Evolutionary conservation across 2,797 vertebrate species (phyloP), one percentile per base, ranked within the genome.

Genomic region (Sebastolobus alascanus): DNA sequence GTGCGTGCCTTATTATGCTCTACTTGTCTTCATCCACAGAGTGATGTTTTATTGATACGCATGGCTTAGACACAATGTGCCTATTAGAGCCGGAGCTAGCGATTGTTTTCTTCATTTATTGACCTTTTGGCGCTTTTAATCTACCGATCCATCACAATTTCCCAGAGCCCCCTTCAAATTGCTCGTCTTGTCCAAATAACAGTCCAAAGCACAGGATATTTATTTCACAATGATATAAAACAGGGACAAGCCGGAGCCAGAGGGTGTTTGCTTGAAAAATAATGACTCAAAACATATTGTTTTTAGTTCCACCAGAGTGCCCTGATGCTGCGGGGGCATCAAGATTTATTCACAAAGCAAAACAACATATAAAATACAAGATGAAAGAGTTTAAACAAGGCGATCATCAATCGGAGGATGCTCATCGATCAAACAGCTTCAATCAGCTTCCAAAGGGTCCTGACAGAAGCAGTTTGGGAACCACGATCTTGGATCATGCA

Each of bases 261-360:
- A 38, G 43, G 43, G 8, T 14, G 38, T 52, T 64, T 25, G 37
- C n/a, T 43, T 46, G 37, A 33, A 50, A 58, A 31, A 33, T 25
- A 58, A 46, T 31, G 18, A 38, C 3, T 55, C 9, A n/a, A 52
- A 37, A 22, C 4, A 22, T 22, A 7, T 65, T 25, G 22, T 38
- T 38, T 22, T 64, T 46, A 16, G 13, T 43, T 60, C 29, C 37
- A 37, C 22, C 16, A 35, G 55, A 55, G 20, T 2, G 18, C 29
- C 35, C 40, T 27, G 12, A 13, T 2, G 38, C 11, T 46, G 14
- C 1, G 3, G 25, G 8, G 5, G 14, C 2, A 9, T 54, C 0
- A 6, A 46, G 58, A 59, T 25, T 38, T 43, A 25, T 60, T 40
- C 18, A 50, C 9, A 29, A 6, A 29, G 8, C 10, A 31, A 27